These are phyloP conservation scores for Achlya flavicornis DNA, from an alignment of 2,888 invertebrate species.

Conservation along the genomic window DNA sequence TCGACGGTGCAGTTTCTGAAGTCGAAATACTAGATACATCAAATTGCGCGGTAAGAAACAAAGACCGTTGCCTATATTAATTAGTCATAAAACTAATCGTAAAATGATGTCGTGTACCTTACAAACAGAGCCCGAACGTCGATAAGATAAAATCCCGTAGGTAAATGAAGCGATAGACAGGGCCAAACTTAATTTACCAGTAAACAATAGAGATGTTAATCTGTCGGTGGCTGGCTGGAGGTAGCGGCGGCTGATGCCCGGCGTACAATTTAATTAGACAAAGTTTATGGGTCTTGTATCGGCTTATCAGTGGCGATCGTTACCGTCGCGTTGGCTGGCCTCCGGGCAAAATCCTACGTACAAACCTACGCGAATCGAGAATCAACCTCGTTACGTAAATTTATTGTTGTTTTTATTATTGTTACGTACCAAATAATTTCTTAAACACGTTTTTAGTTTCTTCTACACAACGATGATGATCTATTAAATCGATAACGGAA, in stretches of 20 bases:
- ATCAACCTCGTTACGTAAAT: conserved; percentile 37
- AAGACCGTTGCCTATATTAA: neutral
- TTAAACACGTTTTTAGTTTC: conserved; percentile 50
- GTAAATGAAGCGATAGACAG: conserved; percentile 67
- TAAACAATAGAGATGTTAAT: conserved; percentile 81
- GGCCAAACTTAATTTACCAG: conserved; percentile 71
- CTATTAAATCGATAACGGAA: conserved; percentile 66
- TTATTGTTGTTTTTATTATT: conserved; percentile 27
- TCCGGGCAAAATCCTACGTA: conserved; percentile 51
- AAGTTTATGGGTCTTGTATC: conserved; percentile 73
- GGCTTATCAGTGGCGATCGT: conserved; percentile 66
- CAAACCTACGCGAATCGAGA: conserved; percentile 48
- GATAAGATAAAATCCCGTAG: conserved; percentile 33
- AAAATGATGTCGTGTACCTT: neutral
- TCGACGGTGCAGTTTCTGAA: conserved; percentile 90
- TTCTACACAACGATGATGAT: conserved; percentile 53
- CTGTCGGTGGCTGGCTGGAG: conserved; percentile 50
- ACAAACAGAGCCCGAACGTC: conserved; percentile 16
- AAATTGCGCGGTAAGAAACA: conserved; percentile 88
- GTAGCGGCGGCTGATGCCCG: conserved; percentile 63
- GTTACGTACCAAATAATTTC: conserved; percentile 41
- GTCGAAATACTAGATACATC: conserved; percentile 92
- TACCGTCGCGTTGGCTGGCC: conserved; percentile 48
- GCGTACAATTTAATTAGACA: conserved; percentile 79
- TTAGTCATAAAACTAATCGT: neutral